Conservation (phyloP, 2,113 vertebrate species). For the Ivindomyrus marchei region DNA sequence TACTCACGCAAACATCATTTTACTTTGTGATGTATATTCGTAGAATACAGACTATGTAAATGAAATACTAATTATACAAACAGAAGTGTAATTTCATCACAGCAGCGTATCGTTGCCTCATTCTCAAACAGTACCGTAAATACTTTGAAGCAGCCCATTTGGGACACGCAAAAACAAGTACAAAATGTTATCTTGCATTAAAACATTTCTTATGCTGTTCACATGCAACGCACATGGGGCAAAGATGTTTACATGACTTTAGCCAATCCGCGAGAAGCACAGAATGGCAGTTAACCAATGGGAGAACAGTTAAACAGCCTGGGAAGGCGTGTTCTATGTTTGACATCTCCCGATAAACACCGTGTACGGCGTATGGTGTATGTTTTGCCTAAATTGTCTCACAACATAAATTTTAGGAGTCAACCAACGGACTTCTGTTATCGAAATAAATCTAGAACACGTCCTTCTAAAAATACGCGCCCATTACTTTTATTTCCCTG, state of each 20-base stretch:
- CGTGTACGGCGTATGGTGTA: not conserved
- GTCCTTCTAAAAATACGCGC: not conserved
- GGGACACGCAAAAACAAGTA: not conserved
- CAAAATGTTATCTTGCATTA: not conserved
- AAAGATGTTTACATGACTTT: slow-evolving; percentile 18
- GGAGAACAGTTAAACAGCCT: not conserved
- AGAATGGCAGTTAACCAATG: slow-evolving; percentile 7
- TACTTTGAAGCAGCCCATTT: not conserved
- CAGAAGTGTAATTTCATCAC: not conserved
- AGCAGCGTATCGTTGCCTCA: not conserved
- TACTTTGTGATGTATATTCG: not conserved
- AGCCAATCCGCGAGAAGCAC: slow-evolving; percentile 11
- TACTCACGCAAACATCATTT: not conserved
- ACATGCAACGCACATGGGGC: slow-evolving; percentile 24
- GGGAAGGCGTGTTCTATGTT: slow-evolving; percentile 13
- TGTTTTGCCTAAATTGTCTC: not conserved
- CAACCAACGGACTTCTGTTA: not conserved
- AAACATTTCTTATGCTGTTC: slow-evolving; percentile 18
- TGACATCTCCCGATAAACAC: not conserved
- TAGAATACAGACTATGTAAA: not conserved
- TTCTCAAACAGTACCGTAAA: not conserved
- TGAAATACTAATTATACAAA: not conserved
- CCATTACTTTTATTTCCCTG: not conserved
- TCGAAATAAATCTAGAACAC: not conserved
- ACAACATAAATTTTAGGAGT: not conserved